Base-by-base conservation (phyloP, 92 coral and sea anemone species). In the Desmophyllum pertusum region DNA sequence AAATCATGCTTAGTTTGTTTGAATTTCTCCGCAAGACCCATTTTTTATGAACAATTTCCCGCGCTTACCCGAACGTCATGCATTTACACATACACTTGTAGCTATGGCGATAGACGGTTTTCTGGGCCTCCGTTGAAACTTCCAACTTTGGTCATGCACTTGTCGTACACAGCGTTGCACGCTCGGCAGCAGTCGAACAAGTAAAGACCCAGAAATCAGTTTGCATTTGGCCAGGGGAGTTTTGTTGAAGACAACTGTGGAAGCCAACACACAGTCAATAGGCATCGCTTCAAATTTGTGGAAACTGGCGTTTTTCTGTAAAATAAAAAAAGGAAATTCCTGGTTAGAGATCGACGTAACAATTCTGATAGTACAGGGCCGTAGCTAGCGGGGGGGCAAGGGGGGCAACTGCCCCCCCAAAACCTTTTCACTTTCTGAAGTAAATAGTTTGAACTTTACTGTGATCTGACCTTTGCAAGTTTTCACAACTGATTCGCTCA, bases 21-120 rank as follows among this genome's bases (percentile, higher is more conserved):
- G 30, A 55, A 55, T 19, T 53, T 53, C 61, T 53, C 9, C 13
- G 18, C 27, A 31, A 62, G 68, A 37, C 17, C 0, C 17, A n/a
- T 62, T 1, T 51, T 51, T 19, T 21, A 13, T 21, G 18, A 50
- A 5, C 55, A 21, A 0, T 8, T 64, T 36, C n/a, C 7, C 21
- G n/a, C 67, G 18, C 78, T 15, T 31, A 73, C 78, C 78, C 23
- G 59, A 14, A 31, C 37, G 18, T 73, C 10, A 73, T 10, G 57
- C 78, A 73, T 27, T 73, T 46, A 18, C 62, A 43, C 78, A 46
- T 73, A 25, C 78, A 46, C 36, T 73, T 73, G 78, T 43, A 73
- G 3, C 61, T 27, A 7, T 73, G 10, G 29, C 62, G 78, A 18
- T 73, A 73, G 37, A n/a, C 62, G 46, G 41, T 0, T 29, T 33